phyloP scores from a whole-genome alignment of 1,140 invertebrate species.

The Aphaenogaster ashmeadi region DNA sequence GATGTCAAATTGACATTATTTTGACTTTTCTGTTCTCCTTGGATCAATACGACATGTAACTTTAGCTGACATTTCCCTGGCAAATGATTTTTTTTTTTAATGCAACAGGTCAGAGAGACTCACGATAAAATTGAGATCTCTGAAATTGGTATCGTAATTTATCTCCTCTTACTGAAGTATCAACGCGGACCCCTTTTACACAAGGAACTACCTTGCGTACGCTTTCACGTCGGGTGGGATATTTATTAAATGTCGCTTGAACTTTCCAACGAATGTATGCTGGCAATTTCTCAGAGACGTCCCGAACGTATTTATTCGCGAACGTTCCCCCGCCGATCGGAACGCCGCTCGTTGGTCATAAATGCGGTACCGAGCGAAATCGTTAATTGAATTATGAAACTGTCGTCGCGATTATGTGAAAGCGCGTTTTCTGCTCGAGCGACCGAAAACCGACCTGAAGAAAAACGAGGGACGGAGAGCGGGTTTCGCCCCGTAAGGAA shows the following conservation, averaged over 20 bases:
- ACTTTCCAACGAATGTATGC: slow-evolving; percentile 45
- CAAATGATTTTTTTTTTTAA: not conserved
- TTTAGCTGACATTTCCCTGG: not conserved
- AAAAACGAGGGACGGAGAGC: not conserved
- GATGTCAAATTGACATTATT: no score
- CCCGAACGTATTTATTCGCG: not conserved
- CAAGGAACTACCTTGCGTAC: slow-evolving; percentile 15
- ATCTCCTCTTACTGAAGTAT: not conserved
- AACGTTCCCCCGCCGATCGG: not conserved
- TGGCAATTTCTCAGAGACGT: slow-evolving; percentile 7
- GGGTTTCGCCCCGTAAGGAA: slow-evolving; percentile 21
- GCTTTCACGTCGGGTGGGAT: slow-evolving; percentile 38
- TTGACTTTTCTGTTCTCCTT: no score
- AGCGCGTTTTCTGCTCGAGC: slow-evolving; percentile 18
- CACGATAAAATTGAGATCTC: not conserved
- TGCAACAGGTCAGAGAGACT: not conserved
- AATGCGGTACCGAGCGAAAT: slow-evolving; percentile 10
- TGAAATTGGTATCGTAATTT: slow-evolving; percentile 3
- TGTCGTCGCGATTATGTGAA: slow-evolving; percentile 22
- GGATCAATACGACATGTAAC: not conserved
- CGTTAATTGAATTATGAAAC: slow-evolving; percentile 51
- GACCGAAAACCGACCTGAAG: not conserved
- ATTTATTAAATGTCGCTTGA: slow-evolving; percentile 37
- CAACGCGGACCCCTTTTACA: not conserved
- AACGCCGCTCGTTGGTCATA: not conserved